Evolutionary conservation across 2,113 vertebrate genomes (phyloP).

Genomic region (Menura novaehollandiae): DNA sequence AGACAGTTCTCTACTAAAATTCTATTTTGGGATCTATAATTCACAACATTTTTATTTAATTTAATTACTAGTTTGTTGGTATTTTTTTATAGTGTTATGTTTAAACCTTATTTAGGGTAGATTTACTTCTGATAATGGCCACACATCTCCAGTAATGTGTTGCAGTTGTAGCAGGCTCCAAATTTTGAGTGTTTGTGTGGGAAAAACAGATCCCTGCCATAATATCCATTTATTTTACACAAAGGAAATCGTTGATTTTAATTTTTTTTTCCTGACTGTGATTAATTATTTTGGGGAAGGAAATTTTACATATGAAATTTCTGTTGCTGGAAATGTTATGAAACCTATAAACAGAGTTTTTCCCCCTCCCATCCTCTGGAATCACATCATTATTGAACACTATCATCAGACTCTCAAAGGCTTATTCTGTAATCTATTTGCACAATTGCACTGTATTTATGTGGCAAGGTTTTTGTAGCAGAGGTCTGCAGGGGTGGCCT

Average conservation of each 20-base stretch:
- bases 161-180: neutral
- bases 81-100: neutral
- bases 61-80: neutral
- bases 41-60: neutral
- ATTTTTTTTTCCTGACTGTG: neutral
- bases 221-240: neutral
- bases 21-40: neutral
- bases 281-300: neutral
- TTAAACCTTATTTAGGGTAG: neutral
- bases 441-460: neutral
- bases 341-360: neutral
- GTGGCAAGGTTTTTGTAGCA: neutral
- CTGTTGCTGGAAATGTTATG: neutral
- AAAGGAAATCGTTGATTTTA: neutral
- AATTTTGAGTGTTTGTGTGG: neutral
- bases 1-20: neutral
- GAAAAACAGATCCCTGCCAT: neutral
- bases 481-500: neutral
- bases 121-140: neutral
- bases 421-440: neutral
- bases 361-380: neutral
- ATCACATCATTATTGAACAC: neutral
- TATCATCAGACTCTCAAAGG: neutral
- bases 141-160: neutral
- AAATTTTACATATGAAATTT: neutral